phyloP scores from a whole-genome alignment of 1,140 invertebrate species.

The Drosophila tani region DNA sequence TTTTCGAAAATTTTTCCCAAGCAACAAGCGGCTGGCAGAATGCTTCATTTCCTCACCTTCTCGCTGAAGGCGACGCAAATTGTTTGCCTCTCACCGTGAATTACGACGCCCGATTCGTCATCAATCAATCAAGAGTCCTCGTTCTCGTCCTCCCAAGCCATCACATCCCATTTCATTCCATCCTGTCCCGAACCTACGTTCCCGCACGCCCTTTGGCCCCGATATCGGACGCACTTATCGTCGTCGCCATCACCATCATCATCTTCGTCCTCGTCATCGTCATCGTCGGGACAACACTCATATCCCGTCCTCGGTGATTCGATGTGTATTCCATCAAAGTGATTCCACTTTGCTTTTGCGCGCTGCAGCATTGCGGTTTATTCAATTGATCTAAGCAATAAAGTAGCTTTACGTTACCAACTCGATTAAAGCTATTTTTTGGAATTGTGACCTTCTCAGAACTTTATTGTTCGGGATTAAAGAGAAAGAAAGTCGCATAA shows the following conservation, averaged over 20 bases:
- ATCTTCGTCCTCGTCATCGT: conserved; percentile 15
- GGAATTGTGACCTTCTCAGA: not conserved
- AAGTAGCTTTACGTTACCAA: not conserved
- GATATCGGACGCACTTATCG: conserved; percentile 61
- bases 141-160: not conserved
- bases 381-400: conserved; percentile 34
- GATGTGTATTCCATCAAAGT: conserved; percentile 33
- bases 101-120: conserved; percentile 72
- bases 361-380: conserved; percentile 25
- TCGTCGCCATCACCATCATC: conserved; percentile 41
- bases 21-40: conserved; percentile 53
- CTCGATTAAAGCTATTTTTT: conserved; percentile 1
- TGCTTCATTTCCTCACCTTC: conserved; percentile 63
- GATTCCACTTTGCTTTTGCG: conserved; percentile 21
- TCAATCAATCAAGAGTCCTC: conserved; percentile 69
- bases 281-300: conserved; percentile 14
- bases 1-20: conserved; percentile 40
- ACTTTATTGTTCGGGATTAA: not conserved
- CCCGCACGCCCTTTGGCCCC: conserved; percentile 65
- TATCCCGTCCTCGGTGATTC: not conserved
- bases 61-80: conserved; percentile 56
- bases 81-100: conserved; percentile 74
- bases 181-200: conserved; percentile 13
- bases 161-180: conserved; percentile 26
- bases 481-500: not conserved